phyloP scores from a whole-genome alignment of 2,888 invertebrate genomes.

The Pheosia tremula region DNA sequence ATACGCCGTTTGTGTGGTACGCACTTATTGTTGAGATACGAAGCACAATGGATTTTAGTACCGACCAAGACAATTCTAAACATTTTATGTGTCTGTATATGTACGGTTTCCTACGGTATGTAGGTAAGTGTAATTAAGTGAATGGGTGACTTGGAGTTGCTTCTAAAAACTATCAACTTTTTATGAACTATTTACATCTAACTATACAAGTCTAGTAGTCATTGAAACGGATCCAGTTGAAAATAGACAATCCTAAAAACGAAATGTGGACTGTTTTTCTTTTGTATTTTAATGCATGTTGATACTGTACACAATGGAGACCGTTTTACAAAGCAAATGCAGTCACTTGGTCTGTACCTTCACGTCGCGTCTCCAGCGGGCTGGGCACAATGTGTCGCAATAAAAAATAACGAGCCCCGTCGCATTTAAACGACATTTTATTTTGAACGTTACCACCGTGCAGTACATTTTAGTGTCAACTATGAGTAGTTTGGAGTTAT shows the following conservation, averaged over 20 bases:
- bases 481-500: too few species aligned
- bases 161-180: too few species aligned
- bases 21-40: conserved; percentile 4
- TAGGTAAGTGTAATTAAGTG: too few species aligned
- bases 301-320: background rate
- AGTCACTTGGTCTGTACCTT: background rate
- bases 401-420: conserved; percentile 39
- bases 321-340: background rate
- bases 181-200: too few species aligned
- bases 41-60: background rate
- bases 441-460: conserved; percentile 25
- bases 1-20: conserved; percentile 6
- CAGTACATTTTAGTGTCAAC: conserved; percentile 7
- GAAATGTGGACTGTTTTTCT: too few species aligned
- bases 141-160: too few species aligned
- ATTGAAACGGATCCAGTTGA: too few species aligned
- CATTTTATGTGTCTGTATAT: background rate
- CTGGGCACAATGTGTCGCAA: conserved; percentile 28
- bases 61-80: background rate
- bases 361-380: conserved; percentile 15
- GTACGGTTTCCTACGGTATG: background rate
- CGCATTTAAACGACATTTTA: conserved; percentile 35
- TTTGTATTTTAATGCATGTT: background rate
- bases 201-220: too few species aligned
- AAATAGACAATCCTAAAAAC: too few species aligned